These are phyloP conservation scores for Larimichthys crocea DNA, from an alignment of 2,113 vertebrate genomes.

Conservation along the genomic window DNA sequence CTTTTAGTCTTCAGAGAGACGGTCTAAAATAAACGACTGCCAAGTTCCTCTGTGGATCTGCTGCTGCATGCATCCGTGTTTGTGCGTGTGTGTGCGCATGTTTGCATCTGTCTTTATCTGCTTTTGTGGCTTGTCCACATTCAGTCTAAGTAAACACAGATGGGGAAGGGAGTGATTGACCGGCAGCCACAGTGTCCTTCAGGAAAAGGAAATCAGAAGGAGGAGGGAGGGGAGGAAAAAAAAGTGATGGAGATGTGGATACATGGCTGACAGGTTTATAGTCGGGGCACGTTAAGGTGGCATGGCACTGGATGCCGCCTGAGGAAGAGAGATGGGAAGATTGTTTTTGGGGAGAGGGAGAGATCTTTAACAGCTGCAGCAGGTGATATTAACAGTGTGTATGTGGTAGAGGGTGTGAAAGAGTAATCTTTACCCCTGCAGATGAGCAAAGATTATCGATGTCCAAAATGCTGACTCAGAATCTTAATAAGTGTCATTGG, in stretches of 20 bases:
- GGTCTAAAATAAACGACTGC: conserved; percentile 40
- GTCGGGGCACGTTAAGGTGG: conserved; percentile 2
- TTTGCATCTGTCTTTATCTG: conserved; percentile 34
- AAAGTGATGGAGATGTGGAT: conserved; percentile 20
- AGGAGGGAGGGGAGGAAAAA: neutral
- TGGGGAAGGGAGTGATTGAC: conserved; percentile 25
- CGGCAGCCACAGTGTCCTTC: conserved; percentile 21
- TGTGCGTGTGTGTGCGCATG: neutral
- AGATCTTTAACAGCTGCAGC: conserved; percentile 5
- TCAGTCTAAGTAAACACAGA: conserved; percentile 42
- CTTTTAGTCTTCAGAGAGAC: conserved; percentile 48
- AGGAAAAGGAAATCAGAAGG: conserved; percentile 26
- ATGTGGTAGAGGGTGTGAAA: neutral
- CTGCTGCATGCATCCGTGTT: neutral
- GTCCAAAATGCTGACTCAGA: neutral
- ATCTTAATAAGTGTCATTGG: too few species aligned
- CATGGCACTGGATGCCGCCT: neutral
- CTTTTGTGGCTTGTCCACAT: conserved; percentile 25
- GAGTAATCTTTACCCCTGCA: conserved; percentile 36
- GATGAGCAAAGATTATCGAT: conserved; percentile 59
- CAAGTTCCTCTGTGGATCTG: conserved; percentile 18
- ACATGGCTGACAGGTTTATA: conserved; percentile 13
- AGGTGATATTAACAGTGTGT: conserved; percentile 1
- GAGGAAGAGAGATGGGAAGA: neutral
- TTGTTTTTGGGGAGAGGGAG: neutral